These are phyloP conservation scores for Eudasyphora cyanicolor DNA, from an alignment of 2,888 invertebrate genomes.

Conservation along the genomic window DNA sequence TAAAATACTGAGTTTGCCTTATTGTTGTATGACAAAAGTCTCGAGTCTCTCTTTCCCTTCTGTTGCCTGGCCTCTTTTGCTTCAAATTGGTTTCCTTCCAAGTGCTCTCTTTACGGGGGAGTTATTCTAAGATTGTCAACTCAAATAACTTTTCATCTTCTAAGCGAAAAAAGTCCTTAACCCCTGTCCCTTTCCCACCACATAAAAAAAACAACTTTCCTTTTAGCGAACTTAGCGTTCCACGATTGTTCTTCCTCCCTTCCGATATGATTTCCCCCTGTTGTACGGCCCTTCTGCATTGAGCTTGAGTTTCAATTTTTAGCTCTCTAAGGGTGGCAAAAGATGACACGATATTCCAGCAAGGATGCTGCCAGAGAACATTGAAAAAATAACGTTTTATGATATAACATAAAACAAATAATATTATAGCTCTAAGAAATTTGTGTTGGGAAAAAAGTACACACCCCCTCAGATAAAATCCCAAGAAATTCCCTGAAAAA, in stretches of 20 bases:
- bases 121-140: no score
- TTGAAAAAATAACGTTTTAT: neutral
- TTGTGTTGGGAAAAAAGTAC: neutral
- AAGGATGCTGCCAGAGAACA: neutral
- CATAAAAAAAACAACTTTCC: neutral
- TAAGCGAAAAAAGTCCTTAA: no score
- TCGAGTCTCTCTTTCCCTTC: no score
- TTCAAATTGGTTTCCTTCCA: no score
- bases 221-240: neutral
- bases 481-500: neutral
- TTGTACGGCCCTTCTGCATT: no score
- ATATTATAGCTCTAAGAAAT: neutral
- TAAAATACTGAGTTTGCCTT: no score
- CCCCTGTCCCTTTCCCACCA: no score
- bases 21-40: no score
- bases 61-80: no score
- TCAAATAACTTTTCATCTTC: no score
- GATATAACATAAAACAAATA: neutral
- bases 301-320: neutral
- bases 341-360: neutral
- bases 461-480: neutral
- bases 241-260: neutral
- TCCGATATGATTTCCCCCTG: neutral
- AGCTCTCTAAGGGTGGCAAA: slow-evolving; percentile 17
- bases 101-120: no score